Evolutionary conservation across 2,113 vertebrate species (phyloP).

Genomic region (Nesogale talazaci): DNA sequence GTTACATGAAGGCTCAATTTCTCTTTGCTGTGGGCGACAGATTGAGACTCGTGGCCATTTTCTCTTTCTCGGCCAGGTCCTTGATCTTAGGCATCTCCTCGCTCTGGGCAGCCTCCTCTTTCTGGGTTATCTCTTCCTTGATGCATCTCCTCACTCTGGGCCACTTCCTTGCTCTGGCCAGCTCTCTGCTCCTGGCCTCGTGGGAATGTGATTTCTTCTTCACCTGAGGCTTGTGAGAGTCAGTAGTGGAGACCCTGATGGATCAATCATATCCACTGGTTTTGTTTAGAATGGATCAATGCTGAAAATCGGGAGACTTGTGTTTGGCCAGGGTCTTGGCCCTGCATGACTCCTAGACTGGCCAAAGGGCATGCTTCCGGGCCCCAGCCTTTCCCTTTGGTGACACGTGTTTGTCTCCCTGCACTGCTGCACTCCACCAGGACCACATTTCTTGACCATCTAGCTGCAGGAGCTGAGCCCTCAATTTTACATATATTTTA

Average conservation of each 20-base stretch:
- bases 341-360: conserved; percentile 48
- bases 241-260: conserved; percentile 68
- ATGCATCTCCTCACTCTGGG: neutral
- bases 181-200: neutral
- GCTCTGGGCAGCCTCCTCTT: neutral
- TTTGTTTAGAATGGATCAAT: neutral
- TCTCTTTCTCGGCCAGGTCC: neutral
- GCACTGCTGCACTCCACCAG: conserved; percentile 66
- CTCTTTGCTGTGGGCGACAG: conserved; percentile 84
- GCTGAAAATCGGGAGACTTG: conserved; percentile 36
- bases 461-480: neutral
- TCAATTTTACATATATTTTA: too few relatives aligned
- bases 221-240: conserved; percentile 63
- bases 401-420: conserved; percentile 33
- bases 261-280: conserved; percentile 63
- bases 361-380: conserved; percentile 64
- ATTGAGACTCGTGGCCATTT: conserved; percentile 54
- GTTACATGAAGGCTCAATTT: conserved; percentile 92
- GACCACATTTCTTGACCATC: conserved; percentile 8
- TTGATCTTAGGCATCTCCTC: neutral
- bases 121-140: too few relatives aligned
- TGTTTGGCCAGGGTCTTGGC: conserved; percentile 17
- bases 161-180: neutral
- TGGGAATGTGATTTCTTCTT: conserved; percentile 65
- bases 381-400: conserved; percentile 58